A percentile compares a stretch with the other conserved stretches of the same genome.
These are phyloP conservation scores for Cactoblastis cactorum DNA, from an alignment of 2,888 invertebrate species.

Conservation along the genomic window DNA sequence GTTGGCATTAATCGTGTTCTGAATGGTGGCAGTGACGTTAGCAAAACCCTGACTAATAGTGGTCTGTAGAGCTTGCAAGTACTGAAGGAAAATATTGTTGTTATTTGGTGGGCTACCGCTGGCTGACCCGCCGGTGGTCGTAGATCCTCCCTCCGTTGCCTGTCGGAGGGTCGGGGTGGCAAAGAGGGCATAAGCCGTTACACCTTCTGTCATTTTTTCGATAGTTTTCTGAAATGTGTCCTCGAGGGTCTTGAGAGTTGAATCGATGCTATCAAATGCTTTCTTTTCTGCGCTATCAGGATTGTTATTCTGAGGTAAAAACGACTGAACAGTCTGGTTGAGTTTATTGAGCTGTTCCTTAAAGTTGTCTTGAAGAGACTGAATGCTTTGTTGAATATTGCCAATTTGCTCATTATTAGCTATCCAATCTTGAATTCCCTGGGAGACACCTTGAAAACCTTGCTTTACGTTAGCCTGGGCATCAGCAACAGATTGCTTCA, in stretches of 20 bases:
- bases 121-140: slow-evolving; percentile 11
- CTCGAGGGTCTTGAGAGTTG: slow-evolving; percentile 39
- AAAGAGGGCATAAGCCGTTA: slow-evolving; percentile 43
- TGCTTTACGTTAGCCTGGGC: slow-evolving; percentile 38
- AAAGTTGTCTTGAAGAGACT: slow-evolving; percentile 46
- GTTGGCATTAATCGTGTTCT: slow-evolving; percentile 18
- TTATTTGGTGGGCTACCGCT: slow-evolving; percentile 12
- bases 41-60: slow-evolving; percentile 24
- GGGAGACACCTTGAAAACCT: slow-evolving; percentile 44
- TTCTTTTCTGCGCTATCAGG: slow-evolving; percentile 27
- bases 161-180: slow-evolving; percentile 31
- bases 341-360: slow-evolving; percentile 48
- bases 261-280: slow-evolving; percentile 35
- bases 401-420: slow-evolving; percentile 44
- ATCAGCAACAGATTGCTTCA: slow-evolving; percentile 47
- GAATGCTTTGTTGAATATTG: slow-evolving; percentile 44
- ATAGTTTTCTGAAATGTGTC: slow-evolving; percentile 50
- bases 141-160: slow-evolving; percentile 3
- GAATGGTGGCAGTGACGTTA: slow-evolving; percentile 25
- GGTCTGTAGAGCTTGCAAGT: slow-evolving; percentile 27
- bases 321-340: slow-evolving; percentile 44
- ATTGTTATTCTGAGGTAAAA: slow-evolving; percentile 29
- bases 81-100: slow-evolving; percentile 19
- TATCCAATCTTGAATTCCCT: slow-evolving; percentile 48
- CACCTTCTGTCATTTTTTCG: slow-evolving; percentile 46